Evolutionary conservation across 2,113 vertebrate species (phyloP).

Genomic region (Rana temporaria): DNA sequence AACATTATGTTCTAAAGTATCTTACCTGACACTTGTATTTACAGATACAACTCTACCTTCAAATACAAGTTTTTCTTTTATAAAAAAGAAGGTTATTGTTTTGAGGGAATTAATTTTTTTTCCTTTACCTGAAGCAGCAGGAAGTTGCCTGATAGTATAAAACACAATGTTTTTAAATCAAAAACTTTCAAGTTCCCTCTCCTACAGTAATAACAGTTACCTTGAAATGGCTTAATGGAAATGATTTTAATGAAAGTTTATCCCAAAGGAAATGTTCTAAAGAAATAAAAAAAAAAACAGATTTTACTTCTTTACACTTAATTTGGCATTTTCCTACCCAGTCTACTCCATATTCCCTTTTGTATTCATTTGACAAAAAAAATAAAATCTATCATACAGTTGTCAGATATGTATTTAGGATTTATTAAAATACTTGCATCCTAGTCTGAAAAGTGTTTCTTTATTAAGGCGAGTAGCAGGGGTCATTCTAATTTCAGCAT

Average conservation of each 20-base stretch:
- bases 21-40: constrained; percentile 3
- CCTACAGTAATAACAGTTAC: constrained; percentile 32
- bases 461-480: background rate
- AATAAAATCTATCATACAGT: constrained; percentile 24
- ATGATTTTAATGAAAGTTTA: constrained; percentile 30
- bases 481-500: constrained; percentile 17
- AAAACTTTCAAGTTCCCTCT: constrained; percentile 38
- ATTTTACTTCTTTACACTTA: constrained; percentile 23
- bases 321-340: constrained; percentile 36
- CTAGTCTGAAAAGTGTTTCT: constrained; percentile 7
- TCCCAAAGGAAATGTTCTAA: constrained; percentile 12
- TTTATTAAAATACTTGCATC: constrained; percentile 18
- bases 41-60: constrained; percentile 1
- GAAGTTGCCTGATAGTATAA: constrained; percentile 41
- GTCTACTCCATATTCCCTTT: constrained; percentile 27
- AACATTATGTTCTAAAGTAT: background rate
- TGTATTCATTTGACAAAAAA: constrained; percentile 45
- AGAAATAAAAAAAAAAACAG: constrained; percentile 1
- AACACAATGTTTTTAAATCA: constrained; percentile 13
- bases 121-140: constrained; percentile 13
- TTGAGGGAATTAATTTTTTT: background rate
- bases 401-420: constrained; percentile 26
- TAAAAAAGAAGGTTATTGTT: constrained; percentile 23
- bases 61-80: constrained; percentile 20
- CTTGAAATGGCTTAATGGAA: constrained; percentile 42